Conservation (phyloP, 2,888 invertebrate species). For the Tetragnatha montana region DNA sequence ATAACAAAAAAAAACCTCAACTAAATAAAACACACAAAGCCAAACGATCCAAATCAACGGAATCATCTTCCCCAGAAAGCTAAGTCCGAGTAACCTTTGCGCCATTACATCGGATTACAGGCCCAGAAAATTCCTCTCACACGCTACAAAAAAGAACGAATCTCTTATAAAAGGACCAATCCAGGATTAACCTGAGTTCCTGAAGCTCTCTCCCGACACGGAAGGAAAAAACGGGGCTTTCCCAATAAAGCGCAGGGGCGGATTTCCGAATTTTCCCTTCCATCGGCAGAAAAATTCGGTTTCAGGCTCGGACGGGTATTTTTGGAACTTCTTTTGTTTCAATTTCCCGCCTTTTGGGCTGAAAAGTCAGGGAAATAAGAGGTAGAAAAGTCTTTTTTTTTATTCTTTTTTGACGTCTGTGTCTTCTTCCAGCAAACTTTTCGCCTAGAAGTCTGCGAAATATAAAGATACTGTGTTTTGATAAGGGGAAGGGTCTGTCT, state of each 20-base stretch:
- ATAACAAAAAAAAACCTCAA: conserved; percentile 23
- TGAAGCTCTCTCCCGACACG: conserved; percentile 13
- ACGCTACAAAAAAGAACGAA: conserved; percentile 2
- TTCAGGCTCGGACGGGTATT: conserved; percentile 13
- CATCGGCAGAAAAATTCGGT: conserved; percentile 32
- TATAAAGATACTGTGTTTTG: neutral
- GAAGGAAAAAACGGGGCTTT: conserved; percentile 39
- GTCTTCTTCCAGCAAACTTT: neutral
- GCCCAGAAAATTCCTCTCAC: conserved; percentile 43
- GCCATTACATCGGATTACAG: conserved; percentile 60
- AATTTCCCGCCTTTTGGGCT: conserved; percentile 28
- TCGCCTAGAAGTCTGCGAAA: neutral
- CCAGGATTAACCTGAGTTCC: conserved; percentile 58
- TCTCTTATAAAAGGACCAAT: conserved; percentile 54
- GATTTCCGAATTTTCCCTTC: conserved; percentile 58
- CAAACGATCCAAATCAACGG: conserved; percentile 53
- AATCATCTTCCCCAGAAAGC: conserved; percentile 28
- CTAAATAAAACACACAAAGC: conserved; percentile 5
- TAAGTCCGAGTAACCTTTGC: conserved; percentile 56
- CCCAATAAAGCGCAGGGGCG: conserved; percentile 53
- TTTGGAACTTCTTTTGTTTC: conserved; percentile 37
- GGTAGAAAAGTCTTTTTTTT: neutral
- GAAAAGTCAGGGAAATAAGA: conserved; percentile 1
- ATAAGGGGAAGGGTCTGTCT: neutral
- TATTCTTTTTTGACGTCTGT: too few relatives aligned